phyloP scores from a whole-genome alignment of 53 echinoderm and acorn worm species.

The Antedon mediterranea region DNA sequence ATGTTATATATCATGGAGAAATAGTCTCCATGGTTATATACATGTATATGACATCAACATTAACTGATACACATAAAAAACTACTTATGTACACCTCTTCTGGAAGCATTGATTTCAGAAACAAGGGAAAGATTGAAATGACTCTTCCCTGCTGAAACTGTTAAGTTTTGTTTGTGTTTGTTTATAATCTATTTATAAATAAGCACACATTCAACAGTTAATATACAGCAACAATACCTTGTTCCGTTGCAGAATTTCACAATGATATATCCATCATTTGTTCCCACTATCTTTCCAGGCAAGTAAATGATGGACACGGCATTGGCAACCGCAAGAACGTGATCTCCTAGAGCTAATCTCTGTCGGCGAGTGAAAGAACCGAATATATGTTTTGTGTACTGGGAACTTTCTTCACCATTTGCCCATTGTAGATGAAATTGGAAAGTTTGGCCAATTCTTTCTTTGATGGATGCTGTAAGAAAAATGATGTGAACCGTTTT shows the following conservation, averaged over 20 bases:
- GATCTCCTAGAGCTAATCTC: slow-evolving; percentile 71
- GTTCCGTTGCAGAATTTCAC: slow-evolving; percentile 80
- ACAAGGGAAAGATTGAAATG: too few relatives aligned
- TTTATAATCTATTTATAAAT: too few relatives aligned
- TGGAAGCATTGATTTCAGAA: too few relatives aligned
- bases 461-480: slow-evolving; percentile 53
- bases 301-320: slow-evolving; percentile 46
- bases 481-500: slow-evolving; percentile 1
- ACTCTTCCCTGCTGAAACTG: too few relatives aligned
- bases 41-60: too few relatives aligned
- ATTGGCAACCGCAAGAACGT: slow-evolving; percentile 61
- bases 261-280: slow-evolving; percentile 36
- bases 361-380: slow-evolving; percentile 81
- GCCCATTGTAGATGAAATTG: slow-evolving; percentile 75
- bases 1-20: too few relatives aligned
- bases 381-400: slow-evolving; percentile 72
- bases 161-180: too few relatives aligned
- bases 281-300: slow-evolving; percentile 57
- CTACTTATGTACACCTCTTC: too few relatives aligned
- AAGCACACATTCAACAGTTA: too few relatives aligned
- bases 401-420: slow-evolving; percentile 33
- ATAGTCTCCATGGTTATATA: too few relatives aligned
- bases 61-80: too few relatives aligned
- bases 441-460: slow-evolving; percentile 39
- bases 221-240: too few relatives aligned